A percentile compares a stretch with the other conserved stretches of the same genome.
Evolutionary conservation across 2,888 invertebrate genomes (phyloP).

Genomic region (Plusia festucae): DNA sequence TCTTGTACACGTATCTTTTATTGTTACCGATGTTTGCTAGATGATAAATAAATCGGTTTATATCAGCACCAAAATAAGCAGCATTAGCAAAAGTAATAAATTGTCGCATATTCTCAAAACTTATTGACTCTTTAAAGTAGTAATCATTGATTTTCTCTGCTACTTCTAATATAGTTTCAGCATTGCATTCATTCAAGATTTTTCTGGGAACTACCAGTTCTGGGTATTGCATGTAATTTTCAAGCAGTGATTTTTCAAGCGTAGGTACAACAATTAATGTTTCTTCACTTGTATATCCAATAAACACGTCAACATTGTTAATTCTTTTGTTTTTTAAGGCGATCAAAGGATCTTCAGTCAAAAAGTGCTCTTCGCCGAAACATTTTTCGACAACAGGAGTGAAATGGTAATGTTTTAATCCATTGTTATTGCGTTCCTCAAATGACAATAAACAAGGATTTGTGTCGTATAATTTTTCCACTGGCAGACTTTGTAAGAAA

Average conservation of each 20-base stretch:
- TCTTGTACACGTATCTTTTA: slow-evolving; percentile 46
- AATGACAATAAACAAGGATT: slow-evolving; percentile 62
- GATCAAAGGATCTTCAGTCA: slow-evolving; percentile 63
- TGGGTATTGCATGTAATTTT: slow-evolving; percentile 58
- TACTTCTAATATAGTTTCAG: slow-evolving; percentile 59
- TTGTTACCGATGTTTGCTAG: slow-evolving; percentile 34
- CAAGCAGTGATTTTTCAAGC: slow-evolving; percentile 36
- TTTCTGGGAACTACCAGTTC: slow-evolving; percentile 69
- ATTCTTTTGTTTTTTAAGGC: slow-evolving; percentile 79
- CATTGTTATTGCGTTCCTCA: slow-evolving; percentile 61
- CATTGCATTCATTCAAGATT: slow-evolving; percentile 58
- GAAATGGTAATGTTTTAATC: slow-evolving; percentile 66
- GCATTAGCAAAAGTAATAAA: slow-evolving; percentile 61
- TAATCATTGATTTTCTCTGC: slow-evolving; percentile 65
- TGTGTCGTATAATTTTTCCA: slow-evolving; percentile 60
- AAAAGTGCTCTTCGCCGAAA: slow-evolving; percentile 67
- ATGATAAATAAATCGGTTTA: slow-evolving; percentile 47
- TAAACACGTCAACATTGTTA: slow-evolving; percentile 90
- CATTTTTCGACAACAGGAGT: slow-evolving; percentile 74
- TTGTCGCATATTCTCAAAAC: slow-evolving; percentile 57
- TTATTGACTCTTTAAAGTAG: slow-evolving; percentile 67
- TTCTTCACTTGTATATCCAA: slow-evolving; percentile 92
- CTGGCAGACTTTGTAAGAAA: slow-evolving; percentile 68
- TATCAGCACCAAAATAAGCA: slow-evolving; percentile 53
- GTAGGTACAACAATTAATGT: slow-evolving; percentile 68